Evolutionary conservation across 1,140 invertebrate species (phyloP), one percentile per base, ranked within the genome.

Genomic region (Zaprionus ornatus): DNA sequence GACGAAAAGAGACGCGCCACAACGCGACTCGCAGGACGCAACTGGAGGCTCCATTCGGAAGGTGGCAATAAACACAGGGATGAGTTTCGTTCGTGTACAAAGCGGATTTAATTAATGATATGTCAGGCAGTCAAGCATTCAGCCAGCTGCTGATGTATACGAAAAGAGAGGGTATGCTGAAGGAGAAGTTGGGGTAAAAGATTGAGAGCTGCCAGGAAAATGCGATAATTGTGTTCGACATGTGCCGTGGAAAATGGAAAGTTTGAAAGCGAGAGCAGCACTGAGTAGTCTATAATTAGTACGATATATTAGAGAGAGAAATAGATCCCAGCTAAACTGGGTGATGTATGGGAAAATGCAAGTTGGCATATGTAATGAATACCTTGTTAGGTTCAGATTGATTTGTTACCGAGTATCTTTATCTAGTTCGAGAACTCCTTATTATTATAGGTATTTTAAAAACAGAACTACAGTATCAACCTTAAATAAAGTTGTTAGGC

Each of bases 21-120:
- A 7, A 12, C 19, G 23, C 19, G 21, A 29, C 29, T 13, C 1
- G 64, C 23, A 17, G 55, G 52, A 29, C 54, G 54, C 13, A 6
- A n/a, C 40, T 17, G 40, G 9, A 32, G n/a, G 40, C 52, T 27
- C 52, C 40, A 32, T 25, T 63, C 23, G 52, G 50, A 68, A 74
- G 37, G 48, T 61, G 65, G 56, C 35, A 42, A 60, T 56, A 67
- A 37, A 45, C 23, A 60, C 32, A 55, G 42, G 37, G 12, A 40
- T 63, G 42, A 21, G 23, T 29, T 2, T 21, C 15, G 19, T 32
- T 19, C 32, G 42, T 55, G 40, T 25, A 63, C 45, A 56, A 57
- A 79, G 84, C 60, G 71, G 68, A 79, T 78, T 88, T 90, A 88
- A 88, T 88, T 88, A 88, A 90, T 90, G 80, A 48, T 63, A 72